These are phyloP conservation scores for Salvelinus sp. DNA, from an alignment of 2,113 vertebrate genomes.

Conservation along the genomic window DNA sequence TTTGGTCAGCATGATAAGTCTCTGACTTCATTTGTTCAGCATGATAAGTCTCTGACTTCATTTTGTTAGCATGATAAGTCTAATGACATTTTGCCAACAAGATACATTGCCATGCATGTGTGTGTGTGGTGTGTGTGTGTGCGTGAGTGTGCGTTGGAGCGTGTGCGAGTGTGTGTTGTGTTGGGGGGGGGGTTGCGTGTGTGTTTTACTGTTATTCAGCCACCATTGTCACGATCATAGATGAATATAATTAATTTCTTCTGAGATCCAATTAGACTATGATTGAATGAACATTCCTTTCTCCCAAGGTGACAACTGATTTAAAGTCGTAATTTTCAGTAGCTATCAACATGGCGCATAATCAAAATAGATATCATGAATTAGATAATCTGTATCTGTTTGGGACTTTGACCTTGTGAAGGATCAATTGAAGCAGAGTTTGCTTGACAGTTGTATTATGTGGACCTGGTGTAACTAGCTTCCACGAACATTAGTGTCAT, in stretches of 20 bases:
- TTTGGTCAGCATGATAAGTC: no score
- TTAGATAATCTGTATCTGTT: slow-evolving; percentile 48
- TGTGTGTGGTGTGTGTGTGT: not conserved
- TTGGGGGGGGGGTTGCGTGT: slow-evolving; percentile 24
- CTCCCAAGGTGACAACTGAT: slow-evolving; percentile 67
- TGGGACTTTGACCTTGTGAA: slow-evolving; percentile 36
- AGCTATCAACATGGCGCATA: slow-evolving; percentile 17
- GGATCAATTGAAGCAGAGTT: no score
- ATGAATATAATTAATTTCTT: slow-evolving; percentile 71
- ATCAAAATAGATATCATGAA: slow-evolving; percentile 42
- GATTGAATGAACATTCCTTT: slow-evolving; percentile 44
- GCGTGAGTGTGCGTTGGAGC: not conserved
- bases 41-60: no score
- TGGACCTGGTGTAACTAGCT: no score
- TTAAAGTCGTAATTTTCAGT: slow-evolving; percentile 66
- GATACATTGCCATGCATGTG: not conserved
- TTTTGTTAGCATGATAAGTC: no score
- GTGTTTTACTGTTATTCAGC: slow-evolving; percentile 17
- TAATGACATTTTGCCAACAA: no score
- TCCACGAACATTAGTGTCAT: no score
- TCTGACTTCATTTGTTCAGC: no score
- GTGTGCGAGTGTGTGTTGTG: not conserved
- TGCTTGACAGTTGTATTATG: no score
- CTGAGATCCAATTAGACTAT: slow-evolving; percentile 65
- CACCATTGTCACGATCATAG: slow-evolving; percentile 40